Evolutionary conservation across 2,113 vertebrate genomes (phyloP), one percentile per base, ranked within the genome.

Genomic region (Lampris megalopsis): DNA sequence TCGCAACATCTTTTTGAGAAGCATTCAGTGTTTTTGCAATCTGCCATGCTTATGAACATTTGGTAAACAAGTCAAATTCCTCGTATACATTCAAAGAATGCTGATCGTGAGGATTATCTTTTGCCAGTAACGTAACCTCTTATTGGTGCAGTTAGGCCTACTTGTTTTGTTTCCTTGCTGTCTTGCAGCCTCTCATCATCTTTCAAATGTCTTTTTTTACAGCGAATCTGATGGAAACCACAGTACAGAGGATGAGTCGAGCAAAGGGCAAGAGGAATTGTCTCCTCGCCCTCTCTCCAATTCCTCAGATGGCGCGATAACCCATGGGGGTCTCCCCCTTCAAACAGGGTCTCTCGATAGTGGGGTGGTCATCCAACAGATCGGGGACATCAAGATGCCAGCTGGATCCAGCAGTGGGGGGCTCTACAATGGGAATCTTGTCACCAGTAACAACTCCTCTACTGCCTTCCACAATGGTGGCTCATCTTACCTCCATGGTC

Each of bases 201-300:
- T 68, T n/a, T 75, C 5, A 4, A 9, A 4, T 61, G 58, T 48
- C 35, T 9, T 50, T 41, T 35, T 43, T 42, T 40, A 10, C 79
- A 99, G 98, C 71, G 98, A 99, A 89, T 99, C 98, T 24, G 98
- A 99, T 86, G 98, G 98, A 62, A 99, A 99, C 89, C 98, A 98
- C 90, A 99, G 97, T 93, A 99, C 98, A 64, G 98, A 99, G 91
- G 98, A 99, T 81, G 98, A 99, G 89, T 99, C 97, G 71, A 98
- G 97, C 89, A 99, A 99, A 89, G 98, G 97, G 41, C 96, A 98
- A 68, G 98, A 99, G 69, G 98, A 99, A 89, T 75, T 98, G 75
- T 98, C 97, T 81, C 97, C 98, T 38, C 96, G 97, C 56, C 95
- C 97, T 0, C 95, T 98, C 72, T 96, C 97, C 13, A 94, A 93